Evolutionary conservation across 1,140 invertebrate species (phyloP), one percentile per base, ranked within the genome.

Genomic region (Protaetia brevitarsis): DNA sequence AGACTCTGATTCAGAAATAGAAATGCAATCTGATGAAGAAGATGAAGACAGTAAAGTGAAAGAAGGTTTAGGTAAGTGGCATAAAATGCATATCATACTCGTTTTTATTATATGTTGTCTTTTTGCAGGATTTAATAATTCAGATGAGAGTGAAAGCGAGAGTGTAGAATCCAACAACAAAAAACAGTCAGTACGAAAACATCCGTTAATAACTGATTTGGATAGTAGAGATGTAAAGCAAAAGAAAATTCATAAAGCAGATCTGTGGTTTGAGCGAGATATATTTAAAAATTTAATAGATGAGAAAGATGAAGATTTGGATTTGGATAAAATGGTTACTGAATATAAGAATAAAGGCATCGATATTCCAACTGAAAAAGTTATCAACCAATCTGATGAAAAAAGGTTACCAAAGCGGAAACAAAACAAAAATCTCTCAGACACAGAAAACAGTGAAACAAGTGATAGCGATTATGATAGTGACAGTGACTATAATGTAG

Each of bases 201-300:
- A 96, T 85, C 94, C 94, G 3, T 77, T 97, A 0, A 82, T 97
- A 7, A 93, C 92, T 11, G 93, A 95, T 74, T 80, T 96, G 29
- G 93, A 95, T 75, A 80, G 86, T 62, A 84, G 88, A 16, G 87
- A 91, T 63, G 88, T 88, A 69, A 84, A 88, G 45, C 84, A 87
- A 0, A 90, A 87, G 73, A 83, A 86, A 34, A 80, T 87, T 37
- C 85, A 89, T 65, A 93, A 92, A 79, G 91, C 92, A 0, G 84
- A 93, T 68, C 78, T 92, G 8, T 97, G 94, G 94, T 97, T 96
- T 78, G 88, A 93, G 72, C 93, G 94, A 81, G 92, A 95, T 72
- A 84, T 87, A 60, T 96, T 98, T 75, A 91, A 93, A 76, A 86
- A 90, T 72, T 78, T 95, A 30, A 87, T 91, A 69, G 91, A 95